These are phyloP conservation scores for Eriocheir sinensis DNA, from an alignment of 1,140 invertebrate species.

Conservation along the genomic window DNA sequence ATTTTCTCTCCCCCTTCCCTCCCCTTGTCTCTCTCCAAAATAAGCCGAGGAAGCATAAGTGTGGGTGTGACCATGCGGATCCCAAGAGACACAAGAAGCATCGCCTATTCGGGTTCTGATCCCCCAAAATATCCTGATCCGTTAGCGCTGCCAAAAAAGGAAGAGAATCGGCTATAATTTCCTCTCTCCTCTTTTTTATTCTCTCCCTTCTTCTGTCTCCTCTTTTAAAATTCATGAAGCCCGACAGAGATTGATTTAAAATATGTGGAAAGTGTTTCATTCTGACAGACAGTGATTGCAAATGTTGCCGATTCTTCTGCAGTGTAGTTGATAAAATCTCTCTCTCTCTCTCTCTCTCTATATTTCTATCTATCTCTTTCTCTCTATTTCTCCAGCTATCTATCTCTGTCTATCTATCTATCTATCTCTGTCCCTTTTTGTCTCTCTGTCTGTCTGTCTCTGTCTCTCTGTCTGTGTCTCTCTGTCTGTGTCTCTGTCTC, in stretches of 20 bases:
- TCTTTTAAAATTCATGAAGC: not conserved
- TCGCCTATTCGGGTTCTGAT: not conserved
- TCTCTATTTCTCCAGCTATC: too few species aligned
- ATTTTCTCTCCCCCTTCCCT: not conserved
- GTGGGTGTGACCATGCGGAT: not conserved
- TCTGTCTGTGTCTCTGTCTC: too few species aligned
- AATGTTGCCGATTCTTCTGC: not conserved
- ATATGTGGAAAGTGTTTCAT: too few species aligned
- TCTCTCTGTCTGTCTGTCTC: not conserved
- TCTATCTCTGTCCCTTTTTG: not conserved
- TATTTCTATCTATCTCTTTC: not conserved
- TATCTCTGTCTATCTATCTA: not conserved
- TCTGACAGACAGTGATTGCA: not conserved
- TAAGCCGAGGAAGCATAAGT: not conserved
- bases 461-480: too few species aligned
- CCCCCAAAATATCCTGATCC: not conserved
- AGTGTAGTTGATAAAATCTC: not conserved
- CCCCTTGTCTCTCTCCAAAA: not conserved
- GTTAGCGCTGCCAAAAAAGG: too few species aligned
- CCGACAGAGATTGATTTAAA: not conserved
- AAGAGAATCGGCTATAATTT: not conserved
- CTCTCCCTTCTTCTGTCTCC: too few species aligned
- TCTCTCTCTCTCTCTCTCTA: not conserved
- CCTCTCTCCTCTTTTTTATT: too few species aligned
- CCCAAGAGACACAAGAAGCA: not conserved